A percentile compares a stretch with the other conserved stretches of the same genome.
These are phyloP conservation scores for Clivina fossor DNA, from an alignment of 2,888 invertebrate species.

Conservation along the genomic window DNA sequence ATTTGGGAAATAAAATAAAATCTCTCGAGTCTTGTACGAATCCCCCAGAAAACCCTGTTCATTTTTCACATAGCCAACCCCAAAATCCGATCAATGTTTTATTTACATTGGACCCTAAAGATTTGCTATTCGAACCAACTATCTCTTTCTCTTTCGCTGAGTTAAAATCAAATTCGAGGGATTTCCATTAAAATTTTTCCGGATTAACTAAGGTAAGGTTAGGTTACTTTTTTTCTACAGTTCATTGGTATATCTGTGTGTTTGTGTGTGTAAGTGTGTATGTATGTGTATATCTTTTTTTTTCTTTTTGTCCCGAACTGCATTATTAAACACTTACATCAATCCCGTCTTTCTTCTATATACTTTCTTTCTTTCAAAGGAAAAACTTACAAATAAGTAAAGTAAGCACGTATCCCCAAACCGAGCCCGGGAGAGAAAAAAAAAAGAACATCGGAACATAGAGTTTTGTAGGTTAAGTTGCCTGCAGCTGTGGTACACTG, in stretches of 20 bases:
- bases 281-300: too few species aligned
- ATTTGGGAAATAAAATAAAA: neutral
- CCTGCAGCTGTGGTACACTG: too few species aligned
- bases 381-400: slow-evolving; percentile 32
- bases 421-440: too few species aligned
- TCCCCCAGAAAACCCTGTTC: slow-evolving; percentile 10
- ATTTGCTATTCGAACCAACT: slow-evolving; percentile 1
- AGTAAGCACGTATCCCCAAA: slow-evolving; percentile 25
- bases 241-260: slow-evolving; percentile 10
- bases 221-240: slow-evolving; percentile 10
- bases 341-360: slow-evolving; percentile 16
- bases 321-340: slow-evolving; percentile 31
- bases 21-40: slow-evolving; percentile 9
- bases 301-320: too few species aligned
- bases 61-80: slow-evolving; percentile 23
- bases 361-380: slow-evolving; percentile 6
- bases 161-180: slow-evolving; percentile 20
- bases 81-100: slow-evolving; percentile 24
- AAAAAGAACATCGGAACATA: too few species aligned
- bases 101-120: slow-evolving; percentile 24
- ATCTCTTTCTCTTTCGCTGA: neutral
- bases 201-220: slow-evolving; percentile 8
- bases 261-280: too few species aligned
- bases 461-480: too few species aligned
- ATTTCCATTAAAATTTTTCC: slow-evolving; percentile 26